Percentiles rank a stretch among this genome's conserved stretches.
Conservation (phyloP, 2,888 invertebrate genomes). For the Aphodius granarius region DNA sequence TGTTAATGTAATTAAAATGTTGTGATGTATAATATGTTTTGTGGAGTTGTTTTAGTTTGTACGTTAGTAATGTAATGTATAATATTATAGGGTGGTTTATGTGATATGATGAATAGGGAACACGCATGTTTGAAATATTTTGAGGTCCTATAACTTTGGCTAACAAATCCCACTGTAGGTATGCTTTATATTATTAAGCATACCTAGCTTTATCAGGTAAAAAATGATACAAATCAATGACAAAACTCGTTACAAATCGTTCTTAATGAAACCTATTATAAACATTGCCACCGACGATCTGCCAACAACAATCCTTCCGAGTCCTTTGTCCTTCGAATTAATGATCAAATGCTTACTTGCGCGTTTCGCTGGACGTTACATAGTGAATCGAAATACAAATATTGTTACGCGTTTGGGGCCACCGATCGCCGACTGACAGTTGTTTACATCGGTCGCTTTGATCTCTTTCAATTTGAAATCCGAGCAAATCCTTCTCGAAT, state of each 20-base stretch:
- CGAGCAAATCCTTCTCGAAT: neutral
- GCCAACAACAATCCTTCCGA: neutral
- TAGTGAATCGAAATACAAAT: neutral
- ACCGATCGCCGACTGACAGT: neutral
- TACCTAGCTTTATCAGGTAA: too few relatives aligned
- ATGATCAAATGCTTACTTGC: neutral
- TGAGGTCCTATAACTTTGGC: too few relatives aligned
- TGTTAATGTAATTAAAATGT: neutral
- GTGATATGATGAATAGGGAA: too few relatives aligned
- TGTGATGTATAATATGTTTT: neutral
- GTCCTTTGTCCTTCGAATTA: neutral
- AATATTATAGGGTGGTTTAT: too few relatives aligned
- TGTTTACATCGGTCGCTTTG: neutral
- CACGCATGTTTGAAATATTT: too few relatives aligned
- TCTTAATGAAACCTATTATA: slow-evolving; percentile 10
- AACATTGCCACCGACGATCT: neutral
- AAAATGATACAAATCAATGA: too few relatives aligned
- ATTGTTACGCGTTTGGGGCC: neutral
- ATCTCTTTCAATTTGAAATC: neutral
- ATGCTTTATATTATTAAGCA: too few relatives aligned
- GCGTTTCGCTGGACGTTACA: neutral
- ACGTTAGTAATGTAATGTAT: too few relatives aligned
- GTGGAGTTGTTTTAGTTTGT: too few relatives aligned
- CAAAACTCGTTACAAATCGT: slow-evolving; percentile 1
- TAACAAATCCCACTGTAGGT: too few relatives aligned